Base-by-base conservation (phyloP, 1,140 invertebrate genomes). In the Drosophila albomicans region DNA sequence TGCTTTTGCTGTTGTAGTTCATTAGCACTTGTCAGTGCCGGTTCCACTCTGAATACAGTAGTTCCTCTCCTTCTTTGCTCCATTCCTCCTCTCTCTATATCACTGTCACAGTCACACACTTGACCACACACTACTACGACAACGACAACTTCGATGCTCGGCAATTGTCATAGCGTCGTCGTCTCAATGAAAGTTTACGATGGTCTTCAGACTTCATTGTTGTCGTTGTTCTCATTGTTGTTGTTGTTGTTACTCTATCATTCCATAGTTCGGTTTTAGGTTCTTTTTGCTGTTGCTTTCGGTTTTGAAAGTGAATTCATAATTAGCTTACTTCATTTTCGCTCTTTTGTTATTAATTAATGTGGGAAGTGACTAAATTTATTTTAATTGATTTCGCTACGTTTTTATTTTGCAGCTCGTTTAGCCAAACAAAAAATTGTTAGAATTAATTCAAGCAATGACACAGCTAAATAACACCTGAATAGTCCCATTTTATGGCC, bases 1-100 rank as follows among this genome's bases (percentile, higher is more conserved):
- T 67, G 75, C 15, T 56, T 61, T 48, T 58, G 66, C 75, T 72
- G 67, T 81, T 84, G 78, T 85, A 81, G 84, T 88, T 88, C 84
- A 88, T 88, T 88, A 89, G 84, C 85, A 89, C 84, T 84, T 89
- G 85, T 77, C 81, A 59, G 81, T 81, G 85, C 82, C 81, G 79
- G 76, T 86, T 80, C 68, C 75, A 72, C 46, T 74, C 54, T 61
- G 63, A 67, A 56, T 67, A 65, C 49, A 56, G 28, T 52, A 70
- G 54, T 46, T 45, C 35, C 51, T 30, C 35, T 32, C 38, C 13
- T 32, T 52, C 30, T n/a, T 20, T 38, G n/a, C 32, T 10, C 3
- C 7, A 10, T 10, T n/a, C 0, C 10, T 2, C 49, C 5, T 30
- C 1, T 25, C 20, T 0, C 3, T 25, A 25, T 25, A 25, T 25